Base-by-base conservation (phyloP, 2,797 vertebrate species). In the Micropoecilia bifurca region DNA sequence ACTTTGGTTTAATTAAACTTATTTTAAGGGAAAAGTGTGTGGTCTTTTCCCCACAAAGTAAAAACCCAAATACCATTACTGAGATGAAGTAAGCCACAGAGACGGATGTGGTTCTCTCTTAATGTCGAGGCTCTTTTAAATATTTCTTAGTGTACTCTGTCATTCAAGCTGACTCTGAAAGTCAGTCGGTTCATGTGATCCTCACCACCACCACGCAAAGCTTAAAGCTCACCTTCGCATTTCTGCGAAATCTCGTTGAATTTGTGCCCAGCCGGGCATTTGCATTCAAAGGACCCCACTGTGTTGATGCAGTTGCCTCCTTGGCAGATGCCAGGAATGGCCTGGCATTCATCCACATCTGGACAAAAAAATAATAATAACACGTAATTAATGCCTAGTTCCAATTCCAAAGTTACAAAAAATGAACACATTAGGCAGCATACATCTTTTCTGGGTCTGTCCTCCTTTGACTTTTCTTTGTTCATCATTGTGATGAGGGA, bases 291-390 rank as follows among this genome's bases (percentile, higher is more conserved):
- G 93, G 99, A 99, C 91, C 99, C 99, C 86, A 99, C 98, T 59
- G 98, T 99, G 96, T 99, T 99, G 96, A 99, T 97, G 89, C 99
- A 99, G 95, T 97, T 98, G 95, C 98, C 98, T 88, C 98, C 98
- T 89, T 98, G 97, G 96, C 99, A 99, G 94, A 99, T 96, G 83
- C 98, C 99, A 90, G 99, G 98, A 94, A 99, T 99, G 91, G 98
- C 98, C 95, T 99, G 97, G 96, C 99, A 99, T 94, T 99, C 98
- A 59, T 99, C 98, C 96, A 99, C 99, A 95, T 99, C 98, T 99
- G 92, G 87, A 87, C 66, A 88, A 53, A 53, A 7, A 53, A 53
- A 22, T 0, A 30, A 79, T 41, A 69, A 93, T 16, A 89, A 76
- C n/a, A 87, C 14, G 73, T 50, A 55, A 39, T 83, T 72, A 86